phyloP scores from a whole-genome alignment of 2,888 invertebrate species.

The Epiblema foenella region DNA sequence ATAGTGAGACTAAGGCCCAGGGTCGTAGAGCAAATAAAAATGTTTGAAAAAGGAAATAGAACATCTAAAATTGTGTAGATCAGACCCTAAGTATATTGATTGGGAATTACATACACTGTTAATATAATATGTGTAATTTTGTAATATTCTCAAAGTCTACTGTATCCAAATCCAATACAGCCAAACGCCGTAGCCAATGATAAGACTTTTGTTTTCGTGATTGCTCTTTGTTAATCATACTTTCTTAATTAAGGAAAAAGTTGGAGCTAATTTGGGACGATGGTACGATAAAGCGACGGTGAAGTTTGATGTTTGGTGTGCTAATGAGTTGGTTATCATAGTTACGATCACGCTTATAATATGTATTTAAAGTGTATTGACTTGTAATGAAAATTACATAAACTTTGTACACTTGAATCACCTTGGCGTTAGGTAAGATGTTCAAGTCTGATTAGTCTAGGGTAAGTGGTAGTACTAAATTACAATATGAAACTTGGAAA shows the following conservation, averaged over 20 bases:
- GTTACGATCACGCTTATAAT: conserved; percentile 35
- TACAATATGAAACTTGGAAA: no score
- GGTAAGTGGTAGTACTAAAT: neutral
- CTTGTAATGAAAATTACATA: conserved; percentile 19
- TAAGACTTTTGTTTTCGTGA: conserved; percentile 83
- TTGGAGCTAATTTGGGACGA: conserved; percentile 75
- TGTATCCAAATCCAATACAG: conserved; percentile 17
- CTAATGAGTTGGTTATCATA: conserved; percentile 71
- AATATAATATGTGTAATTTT: no score
- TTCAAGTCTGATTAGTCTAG: neutral
- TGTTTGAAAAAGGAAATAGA: no score
- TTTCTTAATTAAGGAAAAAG: conserved; percentile 82
- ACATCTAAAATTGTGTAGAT: no score
- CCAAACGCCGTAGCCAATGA: conserved; percentile 62
- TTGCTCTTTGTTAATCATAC: conserved; percentile 83
- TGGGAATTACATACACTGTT: no score
- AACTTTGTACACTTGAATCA: neutral
- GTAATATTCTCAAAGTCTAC: conserved; percentile 1
- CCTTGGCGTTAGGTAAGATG: neutral
- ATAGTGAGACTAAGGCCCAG: no score
- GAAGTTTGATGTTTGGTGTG: conserved; percentile 51
- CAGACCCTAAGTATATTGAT: no score
- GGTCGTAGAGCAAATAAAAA: no score
- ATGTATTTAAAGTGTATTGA: conserved; percentile 17
- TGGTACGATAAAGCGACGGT: conserved; percentile 65